Evolutionary conservation across 2,113 vertebrate species (phyloP), one percentile per base, ranked within the genome.

Genomic region (Strix aluco): DNA sequence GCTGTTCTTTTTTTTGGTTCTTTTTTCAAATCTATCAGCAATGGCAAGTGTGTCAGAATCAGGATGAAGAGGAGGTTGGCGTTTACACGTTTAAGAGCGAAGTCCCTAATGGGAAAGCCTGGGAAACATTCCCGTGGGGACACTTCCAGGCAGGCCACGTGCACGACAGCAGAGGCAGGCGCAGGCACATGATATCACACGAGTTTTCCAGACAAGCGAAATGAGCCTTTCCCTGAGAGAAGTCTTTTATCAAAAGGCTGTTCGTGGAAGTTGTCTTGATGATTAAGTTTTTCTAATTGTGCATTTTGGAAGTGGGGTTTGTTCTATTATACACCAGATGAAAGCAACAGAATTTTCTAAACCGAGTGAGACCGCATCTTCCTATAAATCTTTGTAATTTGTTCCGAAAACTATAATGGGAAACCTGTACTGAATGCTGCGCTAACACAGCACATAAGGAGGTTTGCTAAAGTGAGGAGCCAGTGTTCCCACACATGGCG

Each of bases 381-480:
- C 63, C 83, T 46, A 81, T 75, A 89, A 96, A 94, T 96, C 88
- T 83, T 88, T 79, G 85, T 92, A 79, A 95, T 93, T 92, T 97
- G 63, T 78, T 92, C 93, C 94, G 96, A 46, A 86, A 97, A 81
- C 78, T 94, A 34, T 93, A 96, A 89, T 58, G 86, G 72, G 91
- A 88, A 96, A 94, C 91, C 88, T 94, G 86, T 75, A 71, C 86
- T 59, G 90, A 97, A 34, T 63, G 66, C 92, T 94, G 66, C 87
- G 74, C 90, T 92, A 86, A 94, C 92, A 88, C 86, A 95, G 97
- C 95, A 91, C 94, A 90, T 62, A 95, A 93, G 96, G 94, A 94
- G 93, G 89, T 84, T 96, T 97, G 90, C 81, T 59, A 38, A 93
- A 93, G 75, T 12, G 73, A 93, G 87, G 91, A 97, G 90, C 94